These are phyloP conservation scores for Criorhina ranunculi DNA, from an alignment of 2,888 invertebrate genomes.

Conservation along the genomic window DNA sequence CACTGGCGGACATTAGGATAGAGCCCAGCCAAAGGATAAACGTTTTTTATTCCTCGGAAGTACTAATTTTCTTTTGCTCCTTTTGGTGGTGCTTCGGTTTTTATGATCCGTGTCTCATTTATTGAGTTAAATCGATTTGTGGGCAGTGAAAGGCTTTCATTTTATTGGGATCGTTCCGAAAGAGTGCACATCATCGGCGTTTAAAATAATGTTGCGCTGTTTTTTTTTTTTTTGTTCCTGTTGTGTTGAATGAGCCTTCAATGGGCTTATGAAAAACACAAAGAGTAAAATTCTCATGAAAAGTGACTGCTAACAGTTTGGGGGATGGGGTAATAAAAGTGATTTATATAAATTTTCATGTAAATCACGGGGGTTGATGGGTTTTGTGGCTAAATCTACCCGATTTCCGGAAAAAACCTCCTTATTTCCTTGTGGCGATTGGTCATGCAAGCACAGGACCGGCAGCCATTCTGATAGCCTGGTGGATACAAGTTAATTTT, in stretches of 20 bases:
- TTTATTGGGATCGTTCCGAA: conserved; percentile 54
- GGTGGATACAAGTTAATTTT: conserved; percentile 18
- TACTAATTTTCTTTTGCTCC: conserved; percentile 39
- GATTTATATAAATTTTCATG: conserved; percentile 36
- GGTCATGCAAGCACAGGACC: conserved; percentile 14
- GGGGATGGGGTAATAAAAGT: neutral
- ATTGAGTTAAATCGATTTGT: conserved; percentile 59
- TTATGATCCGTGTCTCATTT: conserved; percentile 49
- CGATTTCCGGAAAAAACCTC: conserved; percentile 5
- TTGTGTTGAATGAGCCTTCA: neutral
- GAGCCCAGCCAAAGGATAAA: conserved; percentile 35
- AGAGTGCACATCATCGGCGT: neutral
- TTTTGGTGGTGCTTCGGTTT: conserved; percentile 21
- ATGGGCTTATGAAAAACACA: conserved; percentile 18
- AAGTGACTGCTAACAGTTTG: conserved; percentile 30
- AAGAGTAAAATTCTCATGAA: conserved; percentile 21
- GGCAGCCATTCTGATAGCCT: neutral
- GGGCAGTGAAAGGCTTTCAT: conserved; percentile 9
- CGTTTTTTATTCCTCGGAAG: conserved; percentile 21
- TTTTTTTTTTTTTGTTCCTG: too few species aligned
- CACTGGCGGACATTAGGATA: too few species aligned
- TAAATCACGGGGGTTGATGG: conserved; percentile 32
- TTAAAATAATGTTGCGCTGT: conserved; percentile 39
- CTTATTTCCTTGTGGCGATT: conserved; percentile 4
- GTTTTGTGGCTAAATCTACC: conserved; percentile 11